Base-by-base conservation (phyloP, 2,888 invertebrate species). In the Myopa tessellatipennis region DNA sequence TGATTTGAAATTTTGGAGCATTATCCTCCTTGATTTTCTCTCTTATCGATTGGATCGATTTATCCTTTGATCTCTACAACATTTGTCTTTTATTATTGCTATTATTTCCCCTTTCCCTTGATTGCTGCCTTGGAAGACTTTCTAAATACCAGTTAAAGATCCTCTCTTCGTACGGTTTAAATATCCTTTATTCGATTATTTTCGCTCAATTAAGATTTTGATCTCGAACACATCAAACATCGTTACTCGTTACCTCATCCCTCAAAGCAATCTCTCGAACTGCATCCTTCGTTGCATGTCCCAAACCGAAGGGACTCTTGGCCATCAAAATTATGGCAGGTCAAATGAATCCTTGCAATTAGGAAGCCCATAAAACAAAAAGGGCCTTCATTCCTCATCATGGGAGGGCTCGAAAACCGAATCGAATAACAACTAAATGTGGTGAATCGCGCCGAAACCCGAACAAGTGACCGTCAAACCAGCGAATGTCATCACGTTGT, bases 331-430 rank as follows among this genome's bases (percentile, higher is more conserved):
- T 45, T 6, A 45, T 45, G 45, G 45, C 16, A 55, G 55, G 14
- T n/a, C 55, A n/a, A 14, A 55, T n/a, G 55, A 55, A 55, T n/a
- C 67, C 67, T 63, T 58, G 71, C 58, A 71, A 71, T 71, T 71
- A 71, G 5, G 55, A 58, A 38, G 34, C 58, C 52, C 71, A 71
- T 71, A 52, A 71, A 71, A 71, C 34, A 55, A 67, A 71, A 63
- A 45, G 16, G 67, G 5, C 55, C 55, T 55, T 14, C 55, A 45
- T 63, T 16, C 67, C 26, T 26, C 26, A 26, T 26, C 26, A 26
- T 40, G n/a, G n/a, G 36, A 67, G 40, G 67, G 36, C 67, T 67
- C 40, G 34, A 40, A 67, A 5, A n/a, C 67, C 67, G 67, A 67
- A 67, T 36, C 40, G 40, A 67, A 67, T 67, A 40, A 40, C 67